A percentile compares a stretch with the other conserved stretches of the same genome.
Evolutionary conservation across 2,888 invertebrate species (phyloP).

Genomic region (Spicauda simplicius): DNA sequence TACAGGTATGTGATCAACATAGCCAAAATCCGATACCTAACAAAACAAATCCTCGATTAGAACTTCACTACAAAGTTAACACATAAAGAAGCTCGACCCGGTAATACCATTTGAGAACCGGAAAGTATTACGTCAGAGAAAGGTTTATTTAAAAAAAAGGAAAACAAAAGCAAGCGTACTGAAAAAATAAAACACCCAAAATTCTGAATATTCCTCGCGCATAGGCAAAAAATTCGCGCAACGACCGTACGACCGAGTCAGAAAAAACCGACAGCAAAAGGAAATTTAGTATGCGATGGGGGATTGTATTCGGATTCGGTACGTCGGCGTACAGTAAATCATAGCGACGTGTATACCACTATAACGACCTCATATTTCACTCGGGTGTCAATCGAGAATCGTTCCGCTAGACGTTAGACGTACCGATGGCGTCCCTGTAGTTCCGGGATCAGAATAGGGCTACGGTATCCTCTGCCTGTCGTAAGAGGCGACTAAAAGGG

Average conservation of each 20-base stretch:
- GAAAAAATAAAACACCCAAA: neutral
- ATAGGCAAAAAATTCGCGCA: neutral
- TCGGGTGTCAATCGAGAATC: conserved; percentile 34
- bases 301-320: conserved; percentile 34
- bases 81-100: too few species aligned
- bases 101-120: neutral
- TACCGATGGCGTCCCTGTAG: too few species aligned
- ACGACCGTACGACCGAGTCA: neutral
- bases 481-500: too few species aligned
- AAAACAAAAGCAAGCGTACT: neutral
- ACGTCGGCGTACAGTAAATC: conserved; percentile 31
- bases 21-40: too few species aligned
- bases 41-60: too few species aligned
- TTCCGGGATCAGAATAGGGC: too few species aligned
- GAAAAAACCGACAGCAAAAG: conserved; percentile 11
- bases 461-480: too few species aligned
- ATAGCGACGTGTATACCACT: conserved; percentile 32
- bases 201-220: neutral
- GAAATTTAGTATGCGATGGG: conserved; percentile 34
- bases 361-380: conserved; percentile 36
- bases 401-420: conserved; percentile 18
- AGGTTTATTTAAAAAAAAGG: neutral
- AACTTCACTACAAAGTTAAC: too few species aligned
- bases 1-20: too few species aligned
- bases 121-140: neutral